A percentile compares a stretch with the other conserved stretches of the same genome.
Evolutionary conservation across 1,140 invertebrate genomes (phyloP).

Genomic region (Drosophila lacteicornis): DNA sequence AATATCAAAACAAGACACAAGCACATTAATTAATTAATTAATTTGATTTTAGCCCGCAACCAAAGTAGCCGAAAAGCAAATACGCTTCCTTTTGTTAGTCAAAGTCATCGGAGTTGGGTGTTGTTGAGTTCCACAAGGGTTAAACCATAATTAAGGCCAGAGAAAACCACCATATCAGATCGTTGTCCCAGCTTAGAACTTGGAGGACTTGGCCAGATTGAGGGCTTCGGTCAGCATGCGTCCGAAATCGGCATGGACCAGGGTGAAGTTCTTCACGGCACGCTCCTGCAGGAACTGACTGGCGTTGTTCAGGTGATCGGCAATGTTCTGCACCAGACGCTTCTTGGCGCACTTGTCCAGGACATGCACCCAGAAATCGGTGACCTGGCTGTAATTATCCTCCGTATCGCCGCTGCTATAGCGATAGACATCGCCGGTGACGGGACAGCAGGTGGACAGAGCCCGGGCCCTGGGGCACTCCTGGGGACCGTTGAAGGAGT

Average conservation of each 20-base stretch:
- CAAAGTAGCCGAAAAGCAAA: constrained; percentile 44
- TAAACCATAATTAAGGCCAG: constrained; percentile 39
- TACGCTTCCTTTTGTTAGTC: constrained; percentile 29
- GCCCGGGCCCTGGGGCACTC: constrained; percentile 86
- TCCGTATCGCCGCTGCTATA: constrained; percentile 92
- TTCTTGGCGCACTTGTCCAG: constrained; percentile 90
- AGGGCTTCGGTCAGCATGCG: constrained; percentile 88
- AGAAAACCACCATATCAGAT: constrained; percentile 37
- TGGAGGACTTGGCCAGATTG: constrained; percentile 86
- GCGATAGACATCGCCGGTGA: constrained; percentile 89
- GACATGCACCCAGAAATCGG: constrained; percentile 92
- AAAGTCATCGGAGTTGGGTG: constrained; percentile 28
- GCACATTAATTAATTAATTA: constrained; percentile 21
- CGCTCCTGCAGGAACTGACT: constrained; percentile 94
- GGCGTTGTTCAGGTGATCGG: constrained; percentile 90
- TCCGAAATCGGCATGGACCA: constrained; percentile 89
- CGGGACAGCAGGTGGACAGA: constrained; percentile 86
- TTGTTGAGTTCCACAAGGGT: constrained; percentile 3
- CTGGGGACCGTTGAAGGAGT: constrained; percentile 95
- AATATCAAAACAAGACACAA: constrained; percentile 54
- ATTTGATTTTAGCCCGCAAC: constrained; percentile 48
- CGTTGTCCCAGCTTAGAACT: constrained; percentile 85
- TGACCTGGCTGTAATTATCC: constrained; percentile 95
- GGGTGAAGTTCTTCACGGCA: constrained; percentile 91
- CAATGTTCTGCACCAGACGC: constrained; percentile 93